Evolutionary conservation across 35 echinoderm and acorn worm species (phyloP).

Genomic region (Nesometra sesokonis): DNA sequence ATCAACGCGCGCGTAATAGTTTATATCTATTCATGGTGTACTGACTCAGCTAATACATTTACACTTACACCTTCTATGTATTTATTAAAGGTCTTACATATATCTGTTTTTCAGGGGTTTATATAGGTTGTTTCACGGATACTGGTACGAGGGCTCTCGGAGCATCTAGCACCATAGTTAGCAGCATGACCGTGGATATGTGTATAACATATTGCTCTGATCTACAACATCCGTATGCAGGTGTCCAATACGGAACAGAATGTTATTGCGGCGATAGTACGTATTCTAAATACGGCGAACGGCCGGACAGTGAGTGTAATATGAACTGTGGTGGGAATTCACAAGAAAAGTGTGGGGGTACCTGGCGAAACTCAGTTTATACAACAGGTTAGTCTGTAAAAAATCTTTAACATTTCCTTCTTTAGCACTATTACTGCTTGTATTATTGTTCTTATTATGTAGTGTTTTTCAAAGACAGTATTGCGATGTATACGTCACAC

Average conservation of each 20-base stretch:
- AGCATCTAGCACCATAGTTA: neutral
- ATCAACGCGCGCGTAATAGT: too few relatives aligned
- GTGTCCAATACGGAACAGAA: neutral
- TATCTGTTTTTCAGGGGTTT: neutral
- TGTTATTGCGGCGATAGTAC: neutral
- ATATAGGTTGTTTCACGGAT: conserved; percentile 25
- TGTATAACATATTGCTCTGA: neutral
- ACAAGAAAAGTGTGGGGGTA: conserved; percentile 7
- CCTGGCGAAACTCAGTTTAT: conserved; percentile 26
- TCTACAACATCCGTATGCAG: neutral
- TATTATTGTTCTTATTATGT: too few relatives aligned
- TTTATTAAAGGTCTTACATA: too few relatives aligned
- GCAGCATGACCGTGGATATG: neutral
- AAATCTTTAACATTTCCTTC: too few relatives aligned
- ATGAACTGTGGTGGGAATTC: conserved; percentile 1
- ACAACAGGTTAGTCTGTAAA: neutral
- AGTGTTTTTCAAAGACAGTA: too few relatives aligned
- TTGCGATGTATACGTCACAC: too few relatives aligned
- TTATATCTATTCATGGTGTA: neutral
- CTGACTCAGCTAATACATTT: neutral
- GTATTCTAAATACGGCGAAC: neutral
- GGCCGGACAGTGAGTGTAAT: conserved; percentile 27
- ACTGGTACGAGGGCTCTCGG: neutral
- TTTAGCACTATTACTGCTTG: too few relatives aligned
- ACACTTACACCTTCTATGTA: neutral